Percentiles rank a stretch among this genome's conserved stretches.
Conservation (phyloP, 1,140 invertebrate species). For the Neotoxoptera formosana region DNA sequence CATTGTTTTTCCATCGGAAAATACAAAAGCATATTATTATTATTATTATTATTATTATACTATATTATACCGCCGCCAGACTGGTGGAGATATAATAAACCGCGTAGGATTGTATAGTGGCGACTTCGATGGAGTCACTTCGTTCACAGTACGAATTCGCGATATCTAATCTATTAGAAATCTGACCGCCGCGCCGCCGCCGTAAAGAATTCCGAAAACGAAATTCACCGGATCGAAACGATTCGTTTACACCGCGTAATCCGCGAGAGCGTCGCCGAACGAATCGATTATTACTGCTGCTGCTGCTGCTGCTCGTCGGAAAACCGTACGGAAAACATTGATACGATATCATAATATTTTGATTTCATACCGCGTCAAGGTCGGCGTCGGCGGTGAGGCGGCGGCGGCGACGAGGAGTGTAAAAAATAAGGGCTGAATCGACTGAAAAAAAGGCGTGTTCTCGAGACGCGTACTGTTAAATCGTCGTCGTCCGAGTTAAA, state of each 20-base stretch:
- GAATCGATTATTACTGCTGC: neutral
- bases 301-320: neutral
- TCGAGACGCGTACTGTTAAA: neutral
- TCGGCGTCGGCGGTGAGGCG: too few relatives aligned
- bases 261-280: neutral
- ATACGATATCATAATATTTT: too few relatives aligned
- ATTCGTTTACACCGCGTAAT: neutral
- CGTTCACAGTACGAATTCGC: neutral
- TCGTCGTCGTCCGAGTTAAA: neutral
- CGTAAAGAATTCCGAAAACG: neutral
- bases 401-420: neutral
- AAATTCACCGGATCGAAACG: too few relatives aligned
- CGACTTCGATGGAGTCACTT: neutral
- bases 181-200: neutral
- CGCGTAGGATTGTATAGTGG: neutral
- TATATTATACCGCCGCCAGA: too few relatives aligned
- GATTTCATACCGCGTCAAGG: neutral
- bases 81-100: too few relatives aligned
- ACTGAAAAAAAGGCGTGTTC: neutral
- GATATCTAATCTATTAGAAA: neutral
- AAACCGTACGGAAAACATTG: neutral
- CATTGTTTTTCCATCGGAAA: neutral
- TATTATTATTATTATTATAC: too few relatives aligned
- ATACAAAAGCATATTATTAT: neutral
- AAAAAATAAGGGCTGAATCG: neutral